Base-by-base conservation (phyloP, 2,888 invertebrate species). In the Drosophila helvetica region DNA sequence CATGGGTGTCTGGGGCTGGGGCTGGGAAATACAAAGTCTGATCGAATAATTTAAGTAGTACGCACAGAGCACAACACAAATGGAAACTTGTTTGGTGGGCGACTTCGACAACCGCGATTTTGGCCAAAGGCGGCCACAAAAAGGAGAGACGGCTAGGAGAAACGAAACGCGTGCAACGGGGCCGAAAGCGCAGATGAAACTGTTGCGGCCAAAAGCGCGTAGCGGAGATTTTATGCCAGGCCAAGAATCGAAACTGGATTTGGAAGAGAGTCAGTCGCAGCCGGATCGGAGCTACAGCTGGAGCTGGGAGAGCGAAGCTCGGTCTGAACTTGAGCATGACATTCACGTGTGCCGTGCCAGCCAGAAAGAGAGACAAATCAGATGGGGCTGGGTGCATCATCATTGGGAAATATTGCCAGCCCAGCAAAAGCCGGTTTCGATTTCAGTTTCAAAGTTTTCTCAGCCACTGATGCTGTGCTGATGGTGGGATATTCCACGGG, bases 211-310 rank as follows among this genome's bases (percentile, higher is more conserved):
- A 73, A 83, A 78, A 79, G 80, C 78, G 71, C 73, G 75, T 30
- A 72, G 51, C 75, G 53, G 69, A 77, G 78, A 80, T 86, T 88
- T 80, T 88, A 88, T 88, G 79, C 57, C 74, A 73, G 52, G 79
- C 80, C 79, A 87, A 85, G 85, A 89, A 89, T 84, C 60, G 58
- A 68, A 87, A 82, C 88, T 80, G 74, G 85, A 71, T 74, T 70
- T 64, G 22, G 52, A 64, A 48, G 61, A 58, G 80, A 63, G 74
- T 56, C 47, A 45, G 66, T 52, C 69, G n/a, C n/a, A n/a, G n/a
- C n/a, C n/a, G n/a, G n/a, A n/a, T n/a, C 59, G 47, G 59, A 54
- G 51, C 38, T 15, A 38, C 56, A 47, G 10, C 18, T 19, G 10
- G 1, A 19, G 19, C 9, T 38, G 38, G 33, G 9, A 57, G 59